These are phyloP conservation scores for Leucophora obtusa DNA, from an alignment of 2,888 invertebrate genomes.

Conservation along the genomic window DNA sequence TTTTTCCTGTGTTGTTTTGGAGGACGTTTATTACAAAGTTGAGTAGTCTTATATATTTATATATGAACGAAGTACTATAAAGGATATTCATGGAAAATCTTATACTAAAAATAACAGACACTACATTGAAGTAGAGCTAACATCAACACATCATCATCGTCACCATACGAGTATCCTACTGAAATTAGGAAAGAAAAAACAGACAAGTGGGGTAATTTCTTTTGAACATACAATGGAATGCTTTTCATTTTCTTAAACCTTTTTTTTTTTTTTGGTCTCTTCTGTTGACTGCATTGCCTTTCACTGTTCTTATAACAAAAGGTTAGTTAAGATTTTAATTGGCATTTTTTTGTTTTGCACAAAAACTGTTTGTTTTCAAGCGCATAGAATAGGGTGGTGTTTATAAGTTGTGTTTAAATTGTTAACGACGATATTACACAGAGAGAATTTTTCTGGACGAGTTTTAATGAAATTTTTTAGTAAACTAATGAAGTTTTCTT, in stretches of 20 bases:
- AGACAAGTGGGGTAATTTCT: constrained; percentile 65
- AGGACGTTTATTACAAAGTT: constrained; percentile 49
- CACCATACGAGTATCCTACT: constrained; percentile 1
- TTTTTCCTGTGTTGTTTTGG: constrained; percentile 20
- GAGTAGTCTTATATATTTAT: constrained; percentile 43
- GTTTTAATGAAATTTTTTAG: too few species aligned
- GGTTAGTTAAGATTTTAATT: constrained; percentile 75
- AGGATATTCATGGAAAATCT: constrained; percentile 26
- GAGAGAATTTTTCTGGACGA: too few species aligned
- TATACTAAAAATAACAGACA: constrained; percentile 13
- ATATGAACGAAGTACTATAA: not conserved
- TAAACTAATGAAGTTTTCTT: too few species aligned
- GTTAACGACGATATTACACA: too few species aligned
- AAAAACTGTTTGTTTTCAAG: not conserved
- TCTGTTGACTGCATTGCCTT: not conserved
- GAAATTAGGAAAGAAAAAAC: constrained; percentile 13
- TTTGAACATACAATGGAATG: constrained; percentile 39
- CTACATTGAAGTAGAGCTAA: constrained; percentile 6
- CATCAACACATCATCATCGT: not conserved
- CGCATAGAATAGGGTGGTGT: not conserved
- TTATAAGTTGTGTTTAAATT: not conserved
- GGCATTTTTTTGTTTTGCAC: constrained; percentile 70
- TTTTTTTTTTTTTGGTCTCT: not conserved
- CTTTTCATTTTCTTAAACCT: constrained; percentile 1
- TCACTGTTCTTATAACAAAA: constrained; percentile 27